These are phyloP conservation scores for Acanthosepion pharaonis DNA, from an alignment of 2,888 invertebrate genomes.

Conservation along the genomic window DNA sequence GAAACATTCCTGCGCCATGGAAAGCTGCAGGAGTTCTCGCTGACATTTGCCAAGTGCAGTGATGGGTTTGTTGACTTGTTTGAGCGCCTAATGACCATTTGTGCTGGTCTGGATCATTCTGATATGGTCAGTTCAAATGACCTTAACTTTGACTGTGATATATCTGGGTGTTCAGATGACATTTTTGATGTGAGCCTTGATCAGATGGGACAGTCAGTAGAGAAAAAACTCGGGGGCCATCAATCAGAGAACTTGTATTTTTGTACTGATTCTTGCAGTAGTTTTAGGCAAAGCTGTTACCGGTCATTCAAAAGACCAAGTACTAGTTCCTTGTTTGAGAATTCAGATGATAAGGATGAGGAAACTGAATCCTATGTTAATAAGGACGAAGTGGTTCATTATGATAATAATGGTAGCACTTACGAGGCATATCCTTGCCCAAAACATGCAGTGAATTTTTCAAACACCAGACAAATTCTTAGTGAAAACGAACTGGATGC, in stretches of 20 bases:
- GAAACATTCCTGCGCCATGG: slow-evolving; percentile 38
- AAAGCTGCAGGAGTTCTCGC: slow-evolving; percentile 17
- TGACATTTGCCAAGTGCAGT: slow-evolving; percentile 36
- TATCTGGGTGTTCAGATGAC: slow-evolving; percentile 35
- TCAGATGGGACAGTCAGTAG: neutral
- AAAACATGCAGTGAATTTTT: neutral
- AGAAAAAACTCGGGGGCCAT: slow-evolving; percentile 36
- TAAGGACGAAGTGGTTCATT: neutral
- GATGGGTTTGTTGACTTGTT: slow-evolving; percentile 38
- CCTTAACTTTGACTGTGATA: slow-evolving; percentile 43
- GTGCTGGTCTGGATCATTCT: slow-evolving; percentile 36
- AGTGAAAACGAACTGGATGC: neutral
- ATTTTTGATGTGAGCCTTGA: neutral
- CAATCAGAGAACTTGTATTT: slow-evolving; percentile 38
- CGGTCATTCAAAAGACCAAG: neutral
- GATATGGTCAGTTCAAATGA: neutral
- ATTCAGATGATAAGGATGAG: neutral
- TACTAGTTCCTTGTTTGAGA: neutral
- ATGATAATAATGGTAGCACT: neutral
- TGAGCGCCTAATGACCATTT: slow-evolving; percentile 38
- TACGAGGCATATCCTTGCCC: neutral
- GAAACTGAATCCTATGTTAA: neutral
- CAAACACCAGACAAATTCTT: neutral
- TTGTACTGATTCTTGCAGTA: neutral
- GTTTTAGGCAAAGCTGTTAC: neutral